A percentile compares a stretch with the other conserved stretches of the same genome.
phyloP scores from a whole-genome alignment of 2,797 vertebrate species.

The Molossus alvarezi region DNA sequence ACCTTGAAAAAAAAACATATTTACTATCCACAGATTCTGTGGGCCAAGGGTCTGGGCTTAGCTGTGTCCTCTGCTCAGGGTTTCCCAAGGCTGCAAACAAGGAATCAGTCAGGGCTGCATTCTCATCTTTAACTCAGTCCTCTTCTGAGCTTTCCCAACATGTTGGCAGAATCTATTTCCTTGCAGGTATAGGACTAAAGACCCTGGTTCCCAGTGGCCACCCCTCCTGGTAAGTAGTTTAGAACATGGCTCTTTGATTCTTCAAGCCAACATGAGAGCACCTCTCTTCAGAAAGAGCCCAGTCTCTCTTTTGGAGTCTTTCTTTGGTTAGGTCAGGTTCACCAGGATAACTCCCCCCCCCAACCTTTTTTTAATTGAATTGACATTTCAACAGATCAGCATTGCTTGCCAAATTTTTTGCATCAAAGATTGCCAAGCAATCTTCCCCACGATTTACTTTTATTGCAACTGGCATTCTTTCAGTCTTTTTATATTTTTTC shows the following conservation, averaged over 20 bases:
- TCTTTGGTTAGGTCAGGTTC: background rate
- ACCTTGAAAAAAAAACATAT: background rate
- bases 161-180: background rate
- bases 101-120: background rate
- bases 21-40: background rate
- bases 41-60: background rate
- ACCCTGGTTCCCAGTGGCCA: background rate
- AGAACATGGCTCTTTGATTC: background rate
- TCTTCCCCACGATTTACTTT: background rate
- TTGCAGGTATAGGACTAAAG: background rate
- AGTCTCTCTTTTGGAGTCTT: background rate
- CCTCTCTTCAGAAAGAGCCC: background rate
- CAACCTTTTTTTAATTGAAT: background rate
- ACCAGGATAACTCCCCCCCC: background rate
- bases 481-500: background rate
- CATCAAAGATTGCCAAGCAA: background rate
- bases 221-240: background rate
- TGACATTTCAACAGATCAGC: background rate
- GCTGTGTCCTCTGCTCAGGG: background rate
- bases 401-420: conserved; percentile 30
- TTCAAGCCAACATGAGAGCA: background rate
- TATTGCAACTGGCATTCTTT: conserved; percentile 3
- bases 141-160: background rate
- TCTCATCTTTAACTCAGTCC: background rate
- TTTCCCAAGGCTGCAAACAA: background rate